Conservation (phyloP, 2,113 vertebrate genomes). For the Daubentonia madagascariensis region DNA sequence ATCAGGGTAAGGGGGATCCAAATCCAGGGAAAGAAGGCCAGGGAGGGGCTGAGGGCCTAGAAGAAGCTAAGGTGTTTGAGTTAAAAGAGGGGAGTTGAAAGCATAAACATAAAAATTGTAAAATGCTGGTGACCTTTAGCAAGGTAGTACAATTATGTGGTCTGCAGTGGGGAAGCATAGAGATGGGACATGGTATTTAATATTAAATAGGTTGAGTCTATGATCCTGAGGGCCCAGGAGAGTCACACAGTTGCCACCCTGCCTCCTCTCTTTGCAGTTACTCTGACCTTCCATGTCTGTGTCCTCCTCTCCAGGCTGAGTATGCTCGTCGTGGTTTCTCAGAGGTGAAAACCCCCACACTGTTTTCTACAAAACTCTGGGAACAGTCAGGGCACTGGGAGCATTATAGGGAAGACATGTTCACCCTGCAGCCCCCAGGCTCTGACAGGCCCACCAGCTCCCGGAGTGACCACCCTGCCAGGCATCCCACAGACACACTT, state of each 20-base stretch:
- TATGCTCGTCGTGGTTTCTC: slow-evolving; percentile 89
- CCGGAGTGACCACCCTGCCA: not conserved
- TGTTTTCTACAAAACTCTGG: slow-evolving; percentile 92
- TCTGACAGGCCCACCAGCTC: not conserved
- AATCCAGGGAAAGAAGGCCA: not conserved
- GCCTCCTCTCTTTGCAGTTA: not conserved
- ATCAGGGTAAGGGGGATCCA: slow-evolving; percentile 86
- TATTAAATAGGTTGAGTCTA: not conserved
- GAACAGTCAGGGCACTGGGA: slow-evolving; percentile 95
- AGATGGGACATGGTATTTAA: not conserved
- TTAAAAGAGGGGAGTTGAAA: not conserved
- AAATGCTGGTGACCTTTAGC: not conserved
- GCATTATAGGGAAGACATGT: slow-evolving; percentile 93
- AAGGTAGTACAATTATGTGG: not conserved
- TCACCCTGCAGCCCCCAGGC: slow-evolving; percentile 85
- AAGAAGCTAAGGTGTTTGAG: not conserved
- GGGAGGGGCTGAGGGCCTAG: not conserved
- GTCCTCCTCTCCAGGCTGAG: slow-evolving; percentile 83
- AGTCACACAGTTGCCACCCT: not conserved
- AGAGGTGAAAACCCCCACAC: slow-evolving; percentile 93
- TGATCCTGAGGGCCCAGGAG: not conserved
- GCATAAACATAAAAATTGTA: not conserved
- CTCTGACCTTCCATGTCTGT: not conserved
- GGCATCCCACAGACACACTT: slow-evolving; percentile 69
- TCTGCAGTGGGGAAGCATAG: too few species aligned